Conservation (phyloP, 2,888 invertebrate genomes). For the Tinea trinotella region DNA sequence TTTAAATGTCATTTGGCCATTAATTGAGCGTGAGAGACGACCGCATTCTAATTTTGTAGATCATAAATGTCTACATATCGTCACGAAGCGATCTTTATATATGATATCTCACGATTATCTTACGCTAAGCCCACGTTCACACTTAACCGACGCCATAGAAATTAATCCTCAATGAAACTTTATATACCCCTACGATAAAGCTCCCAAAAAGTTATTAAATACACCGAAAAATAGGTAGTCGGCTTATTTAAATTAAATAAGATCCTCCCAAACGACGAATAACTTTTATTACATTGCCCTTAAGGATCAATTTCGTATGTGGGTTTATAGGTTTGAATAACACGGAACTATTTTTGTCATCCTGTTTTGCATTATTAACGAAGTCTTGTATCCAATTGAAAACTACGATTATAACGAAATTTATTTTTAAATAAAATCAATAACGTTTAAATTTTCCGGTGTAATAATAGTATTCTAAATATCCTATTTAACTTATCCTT, state of each 20-base stretch:
- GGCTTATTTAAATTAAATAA: too few relatives aligned
- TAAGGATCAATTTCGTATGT: too few relatives aligned
- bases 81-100: constrained; percentile 7
- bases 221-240: too few relatives aligned
- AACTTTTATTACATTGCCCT: too few relatives aligned
- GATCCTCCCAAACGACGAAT: too few relatives aligned
- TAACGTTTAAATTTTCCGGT: neutral
- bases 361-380: constrained; percentile 9
- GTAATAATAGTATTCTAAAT: too few relatives aligned
- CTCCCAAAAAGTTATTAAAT: neutral
- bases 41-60: constrained; percentile 7
- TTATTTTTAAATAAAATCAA: neutral
- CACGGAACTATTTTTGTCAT: neutral
- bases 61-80: constrained; percentile 9
- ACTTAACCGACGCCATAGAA: neutral
- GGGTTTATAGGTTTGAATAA: too few relatives aligned
- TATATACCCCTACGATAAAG: neutral
- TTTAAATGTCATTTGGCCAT: neutral
- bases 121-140: neutral
- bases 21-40: constrained; percentile 15
- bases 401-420: neutral
- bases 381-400: neutral
- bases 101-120: neutral
- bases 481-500: too few relatives aligned
- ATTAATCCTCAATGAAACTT: neutral